Percentiles rank a stretch among this genome's conserved stretches.
Conservation (phyloP, 2,888 invertebrate genomes). For the Hypolimnas misippus region DNA sequence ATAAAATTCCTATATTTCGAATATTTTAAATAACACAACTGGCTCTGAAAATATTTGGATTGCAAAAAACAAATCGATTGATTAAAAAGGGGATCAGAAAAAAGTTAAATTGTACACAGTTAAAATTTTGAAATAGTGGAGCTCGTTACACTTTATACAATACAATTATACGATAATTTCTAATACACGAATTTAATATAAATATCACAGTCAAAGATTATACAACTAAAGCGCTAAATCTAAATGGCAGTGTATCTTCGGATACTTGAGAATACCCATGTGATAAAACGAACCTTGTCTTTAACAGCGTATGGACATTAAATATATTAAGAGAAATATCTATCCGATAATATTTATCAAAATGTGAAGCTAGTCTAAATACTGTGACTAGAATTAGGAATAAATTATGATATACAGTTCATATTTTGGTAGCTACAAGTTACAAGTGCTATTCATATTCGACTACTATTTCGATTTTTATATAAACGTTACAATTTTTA, state of each 20-base stretch:
- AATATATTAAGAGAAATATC: constrained; percentile 15
- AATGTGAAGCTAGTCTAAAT: constrained; percentile 69
- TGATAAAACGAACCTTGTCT: constrained; percentile 32
- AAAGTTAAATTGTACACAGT: constrained; percentile 48
- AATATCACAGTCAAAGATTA: constrained; percentile 84
- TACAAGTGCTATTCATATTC: constrained; percentile 40
- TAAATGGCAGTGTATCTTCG: constrained; percentile 79
- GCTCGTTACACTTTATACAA: constrained; percentile 42
- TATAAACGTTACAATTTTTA: constrained; percentile 46
- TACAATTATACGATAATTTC: constrained; percentile 62
- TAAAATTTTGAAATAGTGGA: constrained; percentile 51
- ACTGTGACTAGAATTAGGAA: constrained; percentile 82
- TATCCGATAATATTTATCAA: constrained; percentile 20
- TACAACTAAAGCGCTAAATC: constrained; percentile 73
- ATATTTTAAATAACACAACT: constrained; percentile 64
- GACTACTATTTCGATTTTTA: constrained; percentile 62
- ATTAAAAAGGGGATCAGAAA: constrained; percentile 35
- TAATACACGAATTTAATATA: constrained; percentile 82
- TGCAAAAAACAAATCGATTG: constrained; percentile 51
- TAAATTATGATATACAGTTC: constrained; percentile 68
- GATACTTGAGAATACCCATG: constrained; percentile 44
- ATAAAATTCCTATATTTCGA: constrained; percentile 70
- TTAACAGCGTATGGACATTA: constrained; percentile 21
- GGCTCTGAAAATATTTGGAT: constrained; percentile 71
- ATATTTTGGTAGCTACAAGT: constrained; percentile 50